These are phyloP conservation scores for Sprattus sprattus DNA, from an alignment of 2,113 vertebrate genomes.

Conservation along the genomic window DNA sequence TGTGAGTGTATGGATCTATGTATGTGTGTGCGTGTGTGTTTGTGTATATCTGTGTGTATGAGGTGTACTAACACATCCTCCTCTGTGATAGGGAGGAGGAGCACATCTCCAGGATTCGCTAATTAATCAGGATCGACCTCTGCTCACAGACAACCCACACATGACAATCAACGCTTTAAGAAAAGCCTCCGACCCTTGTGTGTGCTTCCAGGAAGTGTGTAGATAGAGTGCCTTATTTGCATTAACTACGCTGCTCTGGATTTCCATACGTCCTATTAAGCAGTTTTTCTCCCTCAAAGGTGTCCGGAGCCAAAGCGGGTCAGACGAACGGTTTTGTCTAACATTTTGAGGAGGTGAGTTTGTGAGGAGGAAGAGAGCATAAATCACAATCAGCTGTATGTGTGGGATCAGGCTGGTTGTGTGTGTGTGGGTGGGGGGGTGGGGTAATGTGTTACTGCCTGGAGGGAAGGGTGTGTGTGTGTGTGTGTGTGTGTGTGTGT, in stretches of 20 bases:
- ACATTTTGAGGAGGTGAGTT: background rate
- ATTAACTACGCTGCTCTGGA: background rate
- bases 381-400: background rate
- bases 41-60: background rate
- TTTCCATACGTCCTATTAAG: background rate
- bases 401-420: background rate
- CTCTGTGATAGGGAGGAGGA: no score
- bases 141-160: no score
- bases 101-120: background rate
- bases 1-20: background rate
- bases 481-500: constrained; percentile 1
- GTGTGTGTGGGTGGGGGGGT: background rate
- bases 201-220: background rate
- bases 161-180: background rate
- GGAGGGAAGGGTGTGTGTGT: background rate
- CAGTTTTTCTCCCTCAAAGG: background rate
- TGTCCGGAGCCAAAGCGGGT: background rate
- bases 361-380: background rate
- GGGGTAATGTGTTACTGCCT: no score
- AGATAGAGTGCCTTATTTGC: background rate
- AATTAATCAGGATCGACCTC: background rate
- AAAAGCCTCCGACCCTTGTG: background rate
- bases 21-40: background rate
- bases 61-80: background rate
- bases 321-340: background rate